Base-by-base conservation (phyloP, 1,140 invertebrate species). In the Lepidurus packardi region DNA sequence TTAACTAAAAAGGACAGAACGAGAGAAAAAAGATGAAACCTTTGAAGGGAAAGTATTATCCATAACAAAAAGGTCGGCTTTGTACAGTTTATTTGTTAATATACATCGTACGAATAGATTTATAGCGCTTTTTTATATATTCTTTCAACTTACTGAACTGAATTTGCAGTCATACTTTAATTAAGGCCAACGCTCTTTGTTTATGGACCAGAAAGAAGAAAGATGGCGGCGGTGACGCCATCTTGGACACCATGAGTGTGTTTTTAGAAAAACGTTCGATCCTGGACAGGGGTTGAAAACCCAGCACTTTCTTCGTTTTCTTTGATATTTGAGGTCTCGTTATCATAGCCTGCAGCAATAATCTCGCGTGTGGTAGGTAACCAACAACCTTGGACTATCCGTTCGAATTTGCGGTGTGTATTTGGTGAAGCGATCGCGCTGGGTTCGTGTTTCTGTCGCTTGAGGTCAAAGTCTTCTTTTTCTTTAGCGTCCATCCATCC, bases 321-420 rank as follows among this genome's bases (percentile, higher is more conserved):
- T 65, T 21, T 13, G n/a, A 21, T 13, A 65, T 65, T 65, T 65
- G 53, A 7, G 7, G 53, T 65, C 53, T 65, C 53, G 21, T 65
- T 65, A 21, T 21, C 13, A 65, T 65, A 21, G 21, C 53, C 53
- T 65, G 53, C 53, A 65, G 53, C 53, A 21, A 65, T 65, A 34
- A 77, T 9, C 47, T 77, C 75, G 21, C 44, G 43, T 44, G 21
- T 43, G 9, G 43, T 42, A 21, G 75, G 75, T 25, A 77, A 44
- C 75, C 75, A 77, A 45, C 75, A 77, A 13, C 75, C 75, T 44
- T 77, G 75, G 41, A 77, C 75, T 34, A 43, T 77, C 24, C 75
- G 43, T 24, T 77, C 43, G 41, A 45, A 77, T 65, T 65, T 65
- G 6, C 53, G 53, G 21, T 21, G 16, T 21, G 53, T 65, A 9